These are phyloP conservation scores for Danaus melanippus DNA, from an alignment of 1,140 invertebrate genomes.

Conservation along the genomic window DNA sequence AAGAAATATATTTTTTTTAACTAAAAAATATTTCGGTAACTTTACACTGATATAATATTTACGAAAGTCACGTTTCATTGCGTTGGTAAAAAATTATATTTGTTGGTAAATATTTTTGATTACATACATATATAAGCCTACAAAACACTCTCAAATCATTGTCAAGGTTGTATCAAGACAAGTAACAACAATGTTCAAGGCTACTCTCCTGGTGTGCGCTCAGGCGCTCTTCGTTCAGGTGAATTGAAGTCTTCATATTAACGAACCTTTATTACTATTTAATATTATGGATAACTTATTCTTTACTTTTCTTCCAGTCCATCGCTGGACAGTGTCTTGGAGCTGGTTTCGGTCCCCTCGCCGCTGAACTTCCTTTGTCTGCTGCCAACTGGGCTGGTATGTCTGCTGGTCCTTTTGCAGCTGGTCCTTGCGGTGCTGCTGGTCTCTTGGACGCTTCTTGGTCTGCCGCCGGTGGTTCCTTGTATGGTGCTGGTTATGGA, in stretches of 20 bases:
- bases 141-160: not conserved
- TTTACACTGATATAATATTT: not conserved
- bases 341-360: no score
- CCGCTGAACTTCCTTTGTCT: no score
- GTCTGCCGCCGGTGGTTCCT: slow-evolving; percentile 1
- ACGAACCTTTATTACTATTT: no score
- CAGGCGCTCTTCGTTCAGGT: slow-evolving; percentile 34
- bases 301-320: no score
- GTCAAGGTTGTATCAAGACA: no score
- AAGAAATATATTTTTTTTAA: no score
- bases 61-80: not conserved
- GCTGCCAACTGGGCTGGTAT: no score
- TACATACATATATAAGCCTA: not conserved
- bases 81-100: no score
- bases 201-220: slow-evolving; percentile 26
- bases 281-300: no score
- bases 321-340: no score
- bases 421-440: not conserved
- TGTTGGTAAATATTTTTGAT: no score
- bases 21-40: no score
- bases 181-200: slow-evolving; percentile 25
- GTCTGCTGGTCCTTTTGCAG: not conserved
- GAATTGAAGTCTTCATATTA: slow-evolving; percentile 2
- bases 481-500: not conserved
- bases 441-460: slow-evolving; percentile 4